Evolutionary conservation across 2,888 invertebrate genomes (phyloP).

Genomic region (Hecatera dysodea): DNA sequence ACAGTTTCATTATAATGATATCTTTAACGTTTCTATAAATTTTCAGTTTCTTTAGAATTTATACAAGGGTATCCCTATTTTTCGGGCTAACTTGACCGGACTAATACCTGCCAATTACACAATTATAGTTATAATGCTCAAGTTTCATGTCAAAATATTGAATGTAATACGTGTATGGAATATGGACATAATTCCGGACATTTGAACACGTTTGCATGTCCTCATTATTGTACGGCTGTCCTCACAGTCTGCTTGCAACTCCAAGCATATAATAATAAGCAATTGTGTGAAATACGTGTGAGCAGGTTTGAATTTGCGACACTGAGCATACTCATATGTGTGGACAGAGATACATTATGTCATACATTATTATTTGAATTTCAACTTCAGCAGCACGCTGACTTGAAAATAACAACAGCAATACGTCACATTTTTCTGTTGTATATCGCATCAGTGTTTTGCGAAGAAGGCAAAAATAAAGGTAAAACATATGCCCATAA

Average conservation of each 20-base stretch:
- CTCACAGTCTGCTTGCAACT: slow-evolving; percentile 29
- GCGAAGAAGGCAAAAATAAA: too few relatives aligned
- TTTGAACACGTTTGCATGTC: slow-evolving; percentile 17
- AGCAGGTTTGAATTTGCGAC: slow-evolving; percentile 28
- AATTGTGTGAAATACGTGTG: slow-evolving; percentile 15
- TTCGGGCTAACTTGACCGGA: too few relatives aligned
- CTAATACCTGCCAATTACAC: too few relatives aligned
- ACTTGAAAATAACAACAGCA: not conserved
- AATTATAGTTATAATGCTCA: not conserved
- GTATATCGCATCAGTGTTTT: too few relatives aligned
- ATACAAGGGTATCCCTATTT: too few relatives aligned
- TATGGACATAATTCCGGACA: slow-evolving; percentile 24
- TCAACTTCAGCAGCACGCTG: not conserved
- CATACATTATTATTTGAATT: not conserved
- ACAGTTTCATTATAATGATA: too few relatives aligned
- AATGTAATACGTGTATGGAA: not conserved
- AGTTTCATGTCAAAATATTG: slow-evolving; percentile 35
- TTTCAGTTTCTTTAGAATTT: too few relatives aligned
- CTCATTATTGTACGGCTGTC: slow-evolving; percentile 14
- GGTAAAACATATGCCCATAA: too few relatives aligned
- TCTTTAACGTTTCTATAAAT: too few relatives aligned
- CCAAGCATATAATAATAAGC: slow-evolving; percentile 40
- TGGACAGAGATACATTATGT: not conserved
- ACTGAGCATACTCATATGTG: not conserved
- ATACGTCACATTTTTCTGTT: not conserved